Evolutionary conservation across 1,140 invertebrate species (phyloP).

Genomic region (Anoplophora glabripennis): DNA sequence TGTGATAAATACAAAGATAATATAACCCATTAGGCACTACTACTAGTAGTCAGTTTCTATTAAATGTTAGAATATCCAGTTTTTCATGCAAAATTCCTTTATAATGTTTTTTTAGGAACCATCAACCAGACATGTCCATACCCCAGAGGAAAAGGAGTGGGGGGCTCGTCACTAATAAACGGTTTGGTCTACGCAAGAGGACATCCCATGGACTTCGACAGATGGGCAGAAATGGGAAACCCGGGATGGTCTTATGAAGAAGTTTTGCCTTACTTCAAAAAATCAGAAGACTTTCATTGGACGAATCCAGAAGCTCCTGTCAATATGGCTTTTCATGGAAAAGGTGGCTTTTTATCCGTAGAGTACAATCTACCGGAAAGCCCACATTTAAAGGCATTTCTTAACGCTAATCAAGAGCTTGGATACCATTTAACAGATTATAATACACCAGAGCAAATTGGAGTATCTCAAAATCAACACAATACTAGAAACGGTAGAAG

Average conservation of each 20-base stretch:
- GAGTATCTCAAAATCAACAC: slow-evolving; percentile 49
- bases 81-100: neutral
- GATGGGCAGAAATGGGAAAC: slow-evolving; percentile 56
- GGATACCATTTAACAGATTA: slow-evolving; percentile 56
- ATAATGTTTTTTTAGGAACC: neutral
- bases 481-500: slow-evolving; percentile 53
- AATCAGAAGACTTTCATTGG: slow-evolving; percentile 49
- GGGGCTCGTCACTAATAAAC: slow-evolving; percentile 67
- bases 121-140: slow-evolving; percentile 6
- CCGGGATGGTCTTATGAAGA: slow-evolving; percentile 63
- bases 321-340: slow-evolving; percentile 12
- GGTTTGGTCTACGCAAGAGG: neutral
- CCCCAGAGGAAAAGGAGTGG: slow-evolving; percentile 54
- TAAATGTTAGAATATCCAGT: neutral
- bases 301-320: neutral
- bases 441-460: slow-evolving; percentile 46
- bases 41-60: too few species aligned
- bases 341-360: slow-evolving; percentile 7
- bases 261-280: slow-evolving; percentile 59
- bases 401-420: slow-evolving; percentile 55
- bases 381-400: slow-evolving; percentile 49
- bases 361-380: slow-evolving; percentile 6
- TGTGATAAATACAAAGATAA: too few species aligned
- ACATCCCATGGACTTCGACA: slow-evolving; percentile 60
- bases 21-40: too few species aligned